These are phyloP conservation scores for Polydesmus complanatus DNA, from an alignment of 2,888 invertebrate species.

Conservation along the genomic window DNA sequence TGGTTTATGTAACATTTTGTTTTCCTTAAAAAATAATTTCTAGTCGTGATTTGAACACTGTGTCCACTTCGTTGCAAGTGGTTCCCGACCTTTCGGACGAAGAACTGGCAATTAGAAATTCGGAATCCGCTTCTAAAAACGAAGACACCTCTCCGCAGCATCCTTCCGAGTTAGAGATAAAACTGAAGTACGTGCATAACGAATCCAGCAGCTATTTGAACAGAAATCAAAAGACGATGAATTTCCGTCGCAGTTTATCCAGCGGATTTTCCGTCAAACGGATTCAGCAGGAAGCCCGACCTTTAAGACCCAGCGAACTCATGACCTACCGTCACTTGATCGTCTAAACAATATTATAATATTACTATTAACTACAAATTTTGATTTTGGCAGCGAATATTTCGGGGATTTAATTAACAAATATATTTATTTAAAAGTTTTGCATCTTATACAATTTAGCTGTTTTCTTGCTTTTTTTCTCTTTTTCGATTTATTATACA, in stretches of 20 bases:
- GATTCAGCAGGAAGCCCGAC: constrained; percentile 22
- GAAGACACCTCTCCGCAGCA: not conserved
- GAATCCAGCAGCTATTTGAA: not conserved
- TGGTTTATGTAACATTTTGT: not conserved
- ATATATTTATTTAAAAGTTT: too few relatives aligned
- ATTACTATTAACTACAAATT: too few relatives aligned
- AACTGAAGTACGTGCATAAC: not conserved
- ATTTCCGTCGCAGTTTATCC: too few relatives aligned
- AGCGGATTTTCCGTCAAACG: constrained; percentile 21
- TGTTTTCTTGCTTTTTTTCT: too few relatives aligned
- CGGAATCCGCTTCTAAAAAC: too few relatives aligned
- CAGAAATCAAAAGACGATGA: constrained; percentile 5
- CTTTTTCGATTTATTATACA: too few relatives aligned
- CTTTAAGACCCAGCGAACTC: constrained; percentile 20
- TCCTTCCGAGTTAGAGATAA: constrained; percentile 7
- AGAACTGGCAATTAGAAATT: not conserved
- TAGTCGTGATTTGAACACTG: not conserved
- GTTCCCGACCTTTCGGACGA: constrained; percentile 20
- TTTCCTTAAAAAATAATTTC: not conserved
- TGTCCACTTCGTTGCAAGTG: constrained; percentile 18
- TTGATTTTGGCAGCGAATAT: too few relatives aligned
- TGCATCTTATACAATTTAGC: too few relatives aligned
- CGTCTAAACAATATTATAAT: too few relatives aligned
- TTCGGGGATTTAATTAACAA: too few relatives aligned
- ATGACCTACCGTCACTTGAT: constrained; percentile 17